Conservation (phyloP, 2,113 vertebrate genomes). For the Coracopsis vasa region DNA sequence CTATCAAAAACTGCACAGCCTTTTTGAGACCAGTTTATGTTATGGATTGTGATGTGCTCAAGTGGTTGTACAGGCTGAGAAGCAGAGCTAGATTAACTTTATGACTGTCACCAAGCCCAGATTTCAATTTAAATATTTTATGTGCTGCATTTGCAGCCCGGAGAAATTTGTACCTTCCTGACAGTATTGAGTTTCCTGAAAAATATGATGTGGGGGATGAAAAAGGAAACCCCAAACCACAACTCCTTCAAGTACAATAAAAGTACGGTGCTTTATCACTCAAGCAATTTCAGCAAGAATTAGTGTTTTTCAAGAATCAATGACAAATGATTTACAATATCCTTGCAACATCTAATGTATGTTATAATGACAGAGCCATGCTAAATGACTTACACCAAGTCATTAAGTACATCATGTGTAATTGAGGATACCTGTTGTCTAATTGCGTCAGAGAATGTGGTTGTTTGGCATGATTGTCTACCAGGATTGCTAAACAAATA, state of each 20-base stretch:
- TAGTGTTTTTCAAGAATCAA: neutral
- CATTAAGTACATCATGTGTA: neutral
- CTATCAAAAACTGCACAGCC: neutral
- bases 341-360: neutral
- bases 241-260: neutral
- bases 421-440: neutral
- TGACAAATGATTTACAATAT: neutral
- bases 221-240: neutral
- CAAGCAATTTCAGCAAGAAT: neutral
- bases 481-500: neutral
- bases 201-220: neutral
- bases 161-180: neutral
- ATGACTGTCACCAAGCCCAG: neutral
- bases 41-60: neutral
- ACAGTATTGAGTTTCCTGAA: neutral
- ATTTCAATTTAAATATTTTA: conserved; percentile 31
- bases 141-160: neutral
- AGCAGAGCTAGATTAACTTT: neutral
- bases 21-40: neutral
- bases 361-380: neutral
- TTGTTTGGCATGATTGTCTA: neutral
- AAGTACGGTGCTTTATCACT: neutral
- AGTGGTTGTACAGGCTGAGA: neutral
- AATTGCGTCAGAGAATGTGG: fast-evolving
- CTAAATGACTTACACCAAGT: neutral